phyloP scores from a whole-genome alignment of 2,888 invertebrate species.

The Macrosoma leucophasiata region DNA sequence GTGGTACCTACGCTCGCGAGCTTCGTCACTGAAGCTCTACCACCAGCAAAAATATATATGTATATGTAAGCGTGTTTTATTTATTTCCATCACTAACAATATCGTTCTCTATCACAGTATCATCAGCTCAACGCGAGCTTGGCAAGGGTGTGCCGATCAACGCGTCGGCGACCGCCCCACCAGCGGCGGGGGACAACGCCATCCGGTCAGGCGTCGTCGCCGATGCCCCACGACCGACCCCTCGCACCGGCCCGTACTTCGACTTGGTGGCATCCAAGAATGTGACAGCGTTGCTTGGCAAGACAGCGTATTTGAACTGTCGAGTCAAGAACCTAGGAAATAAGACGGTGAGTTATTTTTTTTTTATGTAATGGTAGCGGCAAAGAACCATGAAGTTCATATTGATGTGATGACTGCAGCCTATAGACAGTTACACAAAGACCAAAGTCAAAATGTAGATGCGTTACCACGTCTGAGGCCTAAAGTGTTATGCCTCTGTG shows the following conservation, averaged over 20 bases:
- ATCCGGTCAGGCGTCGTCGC: slow-evolving; percentile 52
- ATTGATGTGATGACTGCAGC: no score
- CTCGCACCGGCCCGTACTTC: slow-evolving; percentile 83
- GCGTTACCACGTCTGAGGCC: no score
- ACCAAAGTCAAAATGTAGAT: no score
- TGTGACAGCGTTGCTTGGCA: slow-evolving; percentile 88
- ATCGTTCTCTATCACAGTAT: slow-evolving; percentile 38
- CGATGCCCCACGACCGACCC: slow-evolving; percentile 61
- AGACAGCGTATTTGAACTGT: slow-evolving; percentile 93
- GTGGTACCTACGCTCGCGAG: no score
- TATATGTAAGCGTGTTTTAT: no score
- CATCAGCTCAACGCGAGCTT: slow-evolving; percentile 66
- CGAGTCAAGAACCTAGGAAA: slow-evolving; percentile 93
- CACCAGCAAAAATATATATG: no score
- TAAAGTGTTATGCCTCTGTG: no score
- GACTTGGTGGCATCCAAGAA: slow-evolving; percentile 84
- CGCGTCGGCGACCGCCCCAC: slow-evolving; percentile 60
- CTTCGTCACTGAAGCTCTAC: no score
- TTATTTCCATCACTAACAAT: background rate
- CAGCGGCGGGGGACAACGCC: slow-evolving; percentile 74
- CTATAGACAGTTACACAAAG: no score
- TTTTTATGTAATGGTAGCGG: no score
- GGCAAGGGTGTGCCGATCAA: slow-evolving; percentile 56
- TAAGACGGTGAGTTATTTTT: slow-evolving; percentile 92
- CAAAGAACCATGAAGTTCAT: no score